Evolutionary conservation across 1,140 invertebrate species (phyloP).

Genomic region (Ylistrum balloti): DNA sequence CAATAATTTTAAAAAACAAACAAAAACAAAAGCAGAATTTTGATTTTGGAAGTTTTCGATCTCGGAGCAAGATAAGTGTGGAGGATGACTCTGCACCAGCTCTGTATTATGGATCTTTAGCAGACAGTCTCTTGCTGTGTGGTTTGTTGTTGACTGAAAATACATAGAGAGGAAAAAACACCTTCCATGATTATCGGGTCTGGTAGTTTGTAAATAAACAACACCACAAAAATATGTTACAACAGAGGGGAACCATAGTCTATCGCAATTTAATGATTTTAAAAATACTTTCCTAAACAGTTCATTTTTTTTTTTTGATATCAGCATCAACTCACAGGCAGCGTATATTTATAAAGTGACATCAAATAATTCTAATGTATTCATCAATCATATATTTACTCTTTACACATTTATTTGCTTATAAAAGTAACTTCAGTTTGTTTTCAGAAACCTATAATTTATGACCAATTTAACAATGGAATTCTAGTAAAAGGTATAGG

Average conservation of each 20-base stretch:
- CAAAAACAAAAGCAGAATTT: not conserved
- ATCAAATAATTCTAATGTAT: too few species aligned
- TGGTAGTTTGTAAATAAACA: not conserved
- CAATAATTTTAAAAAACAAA: not conserved
- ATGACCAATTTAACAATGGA: not conserved
- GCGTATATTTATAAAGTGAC: too few species aligned
- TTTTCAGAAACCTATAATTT: too few species aligned
- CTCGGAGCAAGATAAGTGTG: not conserved
- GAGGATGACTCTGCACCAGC: conserved; percentile 41
- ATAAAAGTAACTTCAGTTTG: too few species aligned
- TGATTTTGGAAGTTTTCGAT: not conserved
- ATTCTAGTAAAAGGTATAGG: not conserved
- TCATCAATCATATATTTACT: too few species aligned
- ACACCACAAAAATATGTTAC: not conserved
- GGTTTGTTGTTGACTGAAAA: conserved; percentile 53
- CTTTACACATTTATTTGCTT: too few species aligned
- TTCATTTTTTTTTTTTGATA: too few species aligned
- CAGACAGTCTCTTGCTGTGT: conserved; percentile 25
- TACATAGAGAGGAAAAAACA: conserved; percentile 54
- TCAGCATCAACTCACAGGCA: too few species aligned
- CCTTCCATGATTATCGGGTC: not conserved
- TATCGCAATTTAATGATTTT: not conserved
- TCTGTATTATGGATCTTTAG: not conserved
- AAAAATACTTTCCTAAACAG: not conserved
- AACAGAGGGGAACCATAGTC: not conserved